A percentile compares a stretch with the other conserved stretches of the same genome.
Evolutionary conservation across 2,888 invertebrate genomes (phyloP).

Genomic region (Drosophila greeni): DNA sequence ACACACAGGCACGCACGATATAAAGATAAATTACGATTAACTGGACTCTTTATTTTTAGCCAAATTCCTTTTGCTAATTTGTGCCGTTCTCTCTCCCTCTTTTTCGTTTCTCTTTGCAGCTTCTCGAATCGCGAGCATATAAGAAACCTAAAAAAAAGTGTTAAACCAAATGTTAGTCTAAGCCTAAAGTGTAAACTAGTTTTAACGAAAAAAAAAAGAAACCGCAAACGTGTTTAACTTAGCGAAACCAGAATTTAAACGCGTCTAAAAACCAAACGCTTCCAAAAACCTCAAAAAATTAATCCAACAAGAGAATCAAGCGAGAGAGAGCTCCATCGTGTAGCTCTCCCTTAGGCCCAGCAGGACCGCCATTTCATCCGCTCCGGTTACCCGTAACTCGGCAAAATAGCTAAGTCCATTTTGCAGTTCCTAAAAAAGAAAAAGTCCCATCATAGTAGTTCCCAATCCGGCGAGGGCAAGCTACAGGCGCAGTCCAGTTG

Average conservation of each 20-base stretch:
- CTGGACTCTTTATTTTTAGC: constrained; percentile 35
- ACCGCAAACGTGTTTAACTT: constrained; percentile 14
- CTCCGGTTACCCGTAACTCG: constrained; percentile 69
- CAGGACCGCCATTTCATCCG: constrained; percentile 46
- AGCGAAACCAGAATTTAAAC: constrained; percentile 31
- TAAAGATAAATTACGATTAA: constrained; percentile 12
- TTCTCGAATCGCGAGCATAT: constrained; percentile 37
- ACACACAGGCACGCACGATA: constrained; percentile 1
- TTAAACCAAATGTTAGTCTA: constrained; percentile 71
- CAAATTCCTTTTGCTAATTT: constrained; percentile 50
- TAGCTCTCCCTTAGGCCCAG: constrained; percentile 29
- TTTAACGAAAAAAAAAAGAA: constrained; percentile 36
- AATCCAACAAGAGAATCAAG: constrained; percentile 2
- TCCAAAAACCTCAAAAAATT: constrained; percentile 8
- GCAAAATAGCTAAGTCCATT: constrained; percentile 79
- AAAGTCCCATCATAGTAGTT: constrained; percentile 76
- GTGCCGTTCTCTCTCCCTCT: constrained; percentile 38
- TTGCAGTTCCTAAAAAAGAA: constrained; percentile 79
- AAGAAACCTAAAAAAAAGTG: constrained; percentile 51
- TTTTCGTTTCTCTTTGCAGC: constrained; percentile 58
- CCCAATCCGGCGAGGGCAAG: constrained; percentile 67
- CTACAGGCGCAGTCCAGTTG: constrained; percentile 71
- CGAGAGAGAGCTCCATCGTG: constrained; percentile 20
- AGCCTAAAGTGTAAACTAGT: constrained; percentile 69
- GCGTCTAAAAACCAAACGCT: constrained; percentile 30